Evolutionary conservation across 2,113 vertebrate genomes (phyloP).

Genomic region (Condylura cristata): DNA sequence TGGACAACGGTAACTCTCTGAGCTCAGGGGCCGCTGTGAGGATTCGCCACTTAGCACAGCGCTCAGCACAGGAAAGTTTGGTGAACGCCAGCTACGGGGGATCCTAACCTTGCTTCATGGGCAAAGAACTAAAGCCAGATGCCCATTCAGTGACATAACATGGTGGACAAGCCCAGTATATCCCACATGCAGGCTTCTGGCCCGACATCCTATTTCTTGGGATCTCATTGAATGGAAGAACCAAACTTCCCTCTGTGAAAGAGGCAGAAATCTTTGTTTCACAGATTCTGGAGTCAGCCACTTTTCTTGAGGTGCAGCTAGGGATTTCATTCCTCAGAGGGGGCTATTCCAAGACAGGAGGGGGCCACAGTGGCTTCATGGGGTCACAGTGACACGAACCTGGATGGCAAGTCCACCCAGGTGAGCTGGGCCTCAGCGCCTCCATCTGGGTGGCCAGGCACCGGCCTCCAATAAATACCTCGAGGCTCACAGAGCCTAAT

Average conservation of each 20-base stretch:
- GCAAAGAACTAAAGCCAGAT: background rate
- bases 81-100: background rate
- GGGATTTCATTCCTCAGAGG: constrained; percentile 6
- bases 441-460: background rate
- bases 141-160: background rate
- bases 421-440: background rate
- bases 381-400: background rate
- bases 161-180: background rate
- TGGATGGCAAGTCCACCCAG: background rate
- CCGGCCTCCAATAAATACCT: background rate
- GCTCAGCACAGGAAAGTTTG: background rate
- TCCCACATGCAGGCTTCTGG: background rate
- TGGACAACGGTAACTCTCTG: background rate
- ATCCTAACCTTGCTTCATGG: background rate
- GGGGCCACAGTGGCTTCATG: background rate
- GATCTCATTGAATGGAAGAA: background rate
- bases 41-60: background rate
- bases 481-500: background rate
- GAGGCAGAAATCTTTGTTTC: constrained; percentile 33
- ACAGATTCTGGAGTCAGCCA: background rate
- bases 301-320: background rate
- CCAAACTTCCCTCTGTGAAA: constrained; percentile 27
- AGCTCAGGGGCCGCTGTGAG: background rate
- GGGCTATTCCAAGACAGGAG: background rate
- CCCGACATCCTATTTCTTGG: background rate